These are phyloP conservation scores for Psittacula cyanocephala DNA, from an alignment of 2,113 vertebrate species.

Conservation along the genomic window DNA sequence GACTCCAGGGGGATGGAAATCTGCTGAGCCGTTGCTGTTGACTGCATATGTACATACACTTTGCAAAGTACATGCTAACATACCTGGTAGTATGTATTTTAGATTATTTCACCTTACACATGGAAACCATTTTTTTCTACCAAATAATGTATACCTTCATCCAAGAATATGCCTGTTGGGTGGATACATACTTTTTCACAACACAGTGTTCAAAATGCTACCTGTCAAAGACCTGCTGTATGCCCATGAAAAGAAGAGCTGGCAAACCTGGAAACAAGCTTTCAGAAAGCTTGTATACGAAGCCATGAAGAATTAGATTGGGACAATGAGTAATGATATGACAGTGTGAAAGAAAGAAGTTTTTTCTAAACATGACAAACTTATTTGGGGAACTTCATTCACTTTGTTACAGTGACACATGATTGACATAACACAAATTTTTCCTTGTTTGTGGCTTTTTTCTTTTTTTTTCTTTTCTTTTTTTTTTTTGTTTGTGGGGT, in stretches of 20 bases:
- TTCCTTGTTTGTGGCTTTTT: not conserved
- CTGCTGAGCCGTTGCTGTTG: not conserved
- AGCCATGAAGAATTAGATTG: not conserved
- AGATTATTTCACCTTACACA: rapidly evolving
- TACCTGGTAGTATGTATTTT: rapidly evolving
- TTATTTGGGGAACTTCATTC: not conserved
- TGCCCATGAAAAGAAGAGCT: not conserved
- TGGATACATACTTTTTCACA: not conserved
- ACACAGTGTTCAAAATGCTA: rapidly evolving
- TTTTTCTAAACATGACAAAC: not conserved
- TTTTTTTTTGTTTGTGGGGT: not conserved
- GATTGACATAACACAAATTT: not conserved
- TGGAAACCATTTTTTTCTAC: not conserved
- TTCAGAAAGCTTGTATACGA: rapidly evolving
- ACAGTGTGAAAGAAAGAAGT: not conserved
- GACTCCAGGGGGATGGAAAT: not conserved
- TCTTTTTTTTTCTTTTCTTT: too few relatives aligned
- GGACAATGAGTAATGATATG: not conserved
- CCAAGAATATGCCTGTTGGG: rapidly evolving
- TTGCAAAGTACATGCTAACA: not conserved
- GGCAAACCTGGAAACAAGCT: not conserved
- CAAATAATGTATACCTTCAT: rapidly evolving
- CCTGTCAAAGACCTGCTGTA: not conserved
- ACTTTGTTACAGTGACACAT: not conserved
- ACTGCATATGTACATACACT: not conserved